phyloP scores from a whole-genome alignment of 2,797 vertebrate species.

The Syndactyla subalaris region DNA sequence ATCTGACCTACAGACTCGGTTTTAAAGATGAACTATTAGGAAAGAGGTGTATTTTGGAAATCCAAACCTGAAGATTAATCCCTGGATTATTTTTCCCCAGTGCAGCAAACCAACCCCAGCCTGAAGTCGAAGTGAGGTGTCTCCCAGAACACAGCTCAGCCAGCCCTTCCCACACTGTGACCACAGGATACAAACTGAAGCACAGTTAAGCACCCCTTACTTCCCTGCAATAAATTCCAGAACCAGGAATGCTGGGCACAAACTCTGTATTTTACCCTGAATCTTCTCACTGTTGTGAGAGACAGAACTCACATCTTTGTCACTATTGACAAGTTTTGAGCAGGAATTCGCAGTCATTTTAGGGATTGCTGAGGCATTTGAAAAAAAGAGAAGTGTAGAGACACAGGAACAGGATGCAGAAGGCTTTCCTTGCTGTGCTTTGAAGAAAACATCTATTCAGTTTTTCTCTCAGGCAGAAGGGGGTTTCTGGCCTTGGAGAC shows the following conservation, averaged over 20 bases:
- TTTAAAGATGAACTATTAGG: neutral
- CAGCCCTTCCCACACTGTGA: neutral
- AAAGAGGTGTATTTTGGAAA: neutral
- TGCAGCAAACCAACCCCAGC: neutral
- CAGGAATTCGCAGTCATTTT: neutral
- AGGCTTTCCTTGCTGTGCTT: neutral
- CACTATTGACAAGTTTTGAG: neutral
- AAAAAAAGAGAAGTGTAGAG: neutral
- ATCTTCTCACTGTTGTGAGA: neutral
- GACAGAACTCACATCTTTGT: neutral
- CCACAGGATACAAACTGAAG: neutral
- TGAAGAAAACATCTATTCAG: neutral
- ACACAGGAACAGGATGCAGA: neutral
- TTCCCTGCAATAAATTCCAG: neutral
- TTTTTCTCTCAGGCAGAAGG: neutral
- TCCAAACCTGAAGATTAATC: neutral
- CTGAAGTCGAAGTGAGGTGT: neutral
- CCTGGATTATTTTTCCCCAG: neutral
- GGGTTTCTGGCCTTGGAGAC: neutral
- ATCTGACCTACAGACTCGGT: neutral
- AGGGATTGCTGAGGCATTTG: neutral
- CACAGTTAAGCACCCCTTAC: neutral
- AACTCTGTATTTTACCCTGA: neutral
- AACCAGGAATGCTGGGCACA: neutral
- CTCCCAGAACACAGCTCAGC: neutral